A percentile compares a stretch with the other conserved stretches of the same genome.
Evolutionary conservation across 2,888 invertebrate species (phyloP).

Genomic region (Apotomis capreana): DNA sequence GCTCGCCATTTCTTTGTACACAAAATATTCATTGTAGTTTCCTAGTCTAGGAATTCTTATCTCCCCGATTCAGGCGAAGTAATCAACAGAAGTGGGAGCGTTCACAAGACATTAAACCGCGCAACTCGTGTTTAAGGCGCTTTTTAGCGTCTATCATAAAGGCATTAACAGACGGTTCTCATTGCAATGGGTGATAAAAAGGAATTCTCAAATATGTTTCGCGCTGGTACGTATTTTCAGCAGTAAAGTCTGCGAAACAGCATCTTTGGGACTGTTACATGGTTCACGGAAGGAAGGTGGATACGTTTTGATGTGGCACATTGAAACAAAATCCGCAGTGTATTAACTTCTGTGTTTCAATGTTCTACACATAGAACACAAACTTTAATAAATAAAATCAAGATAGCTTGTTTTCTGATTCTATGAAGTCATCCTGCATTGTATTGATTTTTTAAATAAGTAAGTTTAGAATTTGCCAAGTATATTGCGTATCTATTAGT

Average conservation of each 20-base stretch:
- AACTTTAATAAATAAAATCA: too few species aligned
- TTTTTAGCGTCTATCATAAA: conserved; percentile 60
- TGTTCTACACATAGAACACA: too few species aligned
- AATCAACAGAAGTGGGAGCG: conserved; percentile 30
- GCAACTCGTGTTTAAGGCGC: conserved; percentile 49
- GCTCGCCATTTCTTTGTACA: background rate
- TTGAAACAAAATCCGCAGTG: too few species aligned
- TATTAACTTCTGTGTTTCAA: too few species aligned
- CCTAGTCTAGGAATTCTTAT: background rate
- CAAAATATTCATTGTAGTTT: conserved; percentile 5
- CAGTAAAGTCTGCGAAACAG: conserved; percentile 66
- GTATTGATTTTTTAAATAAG: too few species aligned
- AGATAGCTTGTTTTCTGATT: too few species aligned
- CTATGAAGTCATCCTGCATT: too few species aligned
- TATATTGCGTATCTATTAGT: too few species aligned
- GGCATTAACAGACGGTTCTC: conserved; percentile 57
- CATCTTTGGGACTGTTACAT: conserved; percentile 54
- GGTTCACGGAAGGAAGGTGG: conserved; percentile 32
- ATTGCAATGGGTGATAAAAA: conserved; percentile 56
- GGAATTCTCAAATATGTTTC: conserved; percentile 65
- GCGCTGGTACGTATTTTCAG: conserved; percentile 62
- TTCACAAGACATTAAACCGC: conserved; percentile 47
- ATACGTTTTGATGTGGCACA: conserved; percentile 50
- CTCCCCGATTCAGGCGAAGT: background rate
- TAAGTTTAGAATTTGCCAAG: too few species aligned